Evolutionary conservation across 2,888 invertebrate genomes (phyloP).

Genomic region (Eupeodes luniger): DNA sequence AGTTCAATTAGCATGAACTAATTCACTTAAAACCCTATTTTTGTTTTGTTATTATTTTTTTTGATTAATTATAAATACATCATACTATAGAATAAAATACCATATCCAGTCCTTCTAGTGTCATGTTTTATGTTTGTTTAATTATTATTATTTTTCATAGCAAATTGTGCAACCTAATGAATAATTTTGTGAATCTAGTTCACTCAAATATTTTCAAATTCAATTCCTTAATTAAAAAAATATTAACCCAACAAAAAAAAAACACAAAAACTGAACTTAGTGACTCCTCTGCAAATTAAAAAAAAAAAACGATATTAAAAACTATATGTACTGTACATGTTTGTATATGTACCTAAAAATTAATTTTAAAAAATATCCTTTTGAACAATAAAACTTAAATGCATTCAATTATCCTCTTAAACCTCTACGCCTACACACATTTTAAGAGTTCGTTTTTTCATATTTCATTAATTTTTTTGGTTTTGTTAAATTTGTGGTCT

Average conservation of each 20-base stretch:
- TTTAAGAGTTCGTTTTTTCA: not conserved
- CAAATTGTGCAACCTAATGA: conserved; percentile 41
- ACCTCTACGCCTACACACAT: not conserved
- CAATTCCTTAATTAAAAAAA: conserved; percentile 12
- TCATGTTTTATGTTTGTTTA: not conserved
- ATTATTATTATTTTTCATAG: conserved; percentile 6
- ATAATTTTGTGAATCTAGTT: conserved; percentile 25
- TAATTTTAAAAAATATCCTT: conserved; percentile 22
- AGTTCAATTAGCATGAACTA: conserved; percentile 30
- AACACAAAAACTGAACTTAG: not conserved
- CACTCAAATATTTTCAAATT: conserved; percentile 40
- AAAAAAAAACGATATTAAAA: not conserved
- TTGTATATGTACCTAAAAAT: not conserved
- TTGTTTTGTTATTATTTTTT: not conserved
- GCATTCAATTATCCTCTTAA: conserved; percentile 27
- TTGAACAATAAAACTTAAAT: conserved; percentile 33
- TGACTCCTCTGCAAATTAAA: not conserved
- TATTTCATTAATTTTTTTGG: not conserved
- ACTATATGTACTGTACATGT: too few species aligned
- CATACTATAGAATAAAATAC: conserved; percentile 5
- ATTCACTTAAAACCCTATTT: conserved; percentile 6
- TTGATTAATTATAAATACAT: conserved; percentile 23
- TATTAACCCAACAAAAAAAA: not conserved
- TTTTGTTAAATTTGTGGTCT: not conserved
- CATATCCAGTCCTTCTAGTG: not conserved